A percentile compares a stretch with the other conserved stretches of the same genome.
These are phyloP conservation scores for Dasysyrphus albostriatus DNA, from an alignment of 2,888 invertebrate genomes.

Conservation along the genomic window DNA sequence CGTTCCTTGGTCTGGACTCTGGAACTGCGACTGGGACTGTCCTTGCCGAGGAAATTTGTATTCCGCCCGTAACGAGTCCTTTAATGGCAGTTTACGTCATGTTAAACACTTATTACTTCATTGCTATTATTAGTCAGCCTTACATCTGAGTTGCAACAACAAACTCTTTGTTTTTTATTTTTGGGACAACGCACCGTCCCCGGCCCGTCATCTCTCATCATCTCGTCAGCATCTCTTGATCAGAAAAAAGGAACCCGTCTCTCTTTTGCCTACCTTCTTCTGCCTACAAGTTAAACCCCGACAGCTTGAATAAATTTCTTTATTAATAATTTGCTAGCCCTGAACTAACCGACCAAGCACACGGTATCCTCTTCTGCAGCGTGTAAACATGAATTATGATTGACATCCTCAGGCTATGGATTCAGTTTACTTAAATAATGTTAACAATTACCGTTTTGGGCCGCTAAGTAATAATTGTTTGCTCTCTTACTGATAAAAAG, in stretches of 20 bases:
- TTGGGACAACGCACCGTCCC: conserved; percentile 10
- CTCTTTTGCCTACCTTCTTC: neutral
- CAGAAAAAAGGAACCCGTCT: conserved; percentile 10
- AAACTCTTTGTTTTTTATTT: conserved; percentile 1
- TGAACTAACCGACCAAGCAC: neutral
- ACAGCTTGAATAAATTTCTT: conserved; percentile 78
- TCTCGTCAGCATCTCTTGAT: conserved; percentile 72
- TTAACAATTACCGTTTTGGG: conserved; percentile 73
- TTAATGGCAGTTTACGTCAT: conserved; percentile 78
- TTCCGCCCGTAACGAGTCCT: conserved; percentile 77
- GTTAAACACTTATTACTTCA: conserved; percentile 79
- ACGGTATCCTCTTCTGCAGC: conserved; percentile 50
- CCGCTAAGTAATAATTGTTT: conserved; percentile 39
- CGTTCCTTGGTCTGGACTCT: neutral
- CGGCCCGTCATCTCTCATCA: conserved; percentile 60
- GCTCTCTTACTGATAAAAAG: conserved; percentile 8
- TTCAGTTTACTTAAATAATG: conserved; percentile 76
- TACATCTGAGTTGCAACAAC: neutral
- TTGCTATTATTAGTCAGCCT: conserved; percentile 77
- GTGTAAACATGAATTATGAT: conserved; percentile 76
- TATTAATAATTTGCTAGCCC: conserved; percentile 76
- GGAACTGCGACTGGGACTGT: neutral
- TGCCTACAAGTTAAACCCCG: conserved; percentile 36
- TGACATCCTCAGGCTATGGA: conserved; percentile 74
- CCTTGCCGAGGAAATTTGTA: conserved; percentile 76